A percentile compares a stretch with the other conserved stretches of the same genome.
These are phyloP conservation scores for Polyommatus iphigenia DNA, from an alignment of 2,888 invertebrate genomes.

Conservation along the genomic window DNA sequence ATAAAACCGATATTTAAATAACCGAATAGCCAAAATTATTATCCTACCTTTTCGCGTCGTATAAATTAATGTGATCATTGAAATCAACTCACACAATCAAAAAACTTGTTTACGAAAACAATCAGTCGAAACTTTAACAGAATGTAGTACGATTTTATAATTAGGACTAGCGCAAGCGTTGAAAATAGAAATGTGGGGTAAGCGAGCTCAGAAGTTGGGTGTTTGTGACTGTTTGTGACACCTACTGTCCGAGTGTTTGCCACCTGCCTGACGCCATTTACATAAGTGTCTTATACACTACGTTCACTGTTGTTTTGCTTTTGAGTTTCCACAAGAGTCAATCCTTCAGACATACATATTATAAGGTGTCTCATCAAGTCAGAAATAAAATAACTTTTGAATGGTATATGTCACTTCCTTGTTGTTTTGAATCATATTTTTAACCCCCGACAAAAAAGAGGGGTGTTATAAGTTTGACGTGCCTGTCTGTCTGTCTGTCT, in stretches of 20 bases:
- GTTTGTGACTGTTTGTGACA: conserved; percentile 16
- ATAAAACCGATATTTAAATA: background rate
- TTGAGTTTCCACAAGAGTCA: background rate
- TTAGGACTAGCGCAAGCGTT: background rate
- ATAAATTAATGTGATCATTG: background rate
- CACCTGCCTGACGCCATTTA: conserved; percentile 11
- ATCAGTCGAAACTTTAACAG: background rate
- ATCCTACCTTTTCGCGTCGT: background rate
- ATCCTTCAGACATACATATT: background rate
- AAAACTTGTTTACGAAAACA: background rate
- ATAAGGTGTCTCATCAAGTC: background rate
- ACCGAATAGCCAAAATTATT: background rate
- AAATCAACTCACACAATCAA: background rate
- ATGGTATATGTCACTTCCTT: background rate
- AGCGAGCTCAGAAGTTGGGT: conserved; percentile 21
- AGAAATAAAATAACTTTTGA: background rate
- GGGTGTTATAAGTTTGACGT: no score
- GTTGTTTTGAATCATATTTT: background rate
- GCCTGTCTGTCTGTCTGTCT: no score
- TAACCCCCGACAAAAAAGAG: no score
- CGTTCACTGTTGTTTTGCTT: background rate
- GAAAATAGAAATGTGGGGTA: conserved; percentile 19
- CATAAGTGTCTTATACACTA: conserved; percentile 5
- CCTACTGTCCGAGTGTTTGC: conserved; percentile 8
- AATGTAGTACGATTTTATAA: conserved; percentile 1